Conservation (phyloP, 2,113 vertebrate genomes). For the Geococcyx californianus region DNA sequence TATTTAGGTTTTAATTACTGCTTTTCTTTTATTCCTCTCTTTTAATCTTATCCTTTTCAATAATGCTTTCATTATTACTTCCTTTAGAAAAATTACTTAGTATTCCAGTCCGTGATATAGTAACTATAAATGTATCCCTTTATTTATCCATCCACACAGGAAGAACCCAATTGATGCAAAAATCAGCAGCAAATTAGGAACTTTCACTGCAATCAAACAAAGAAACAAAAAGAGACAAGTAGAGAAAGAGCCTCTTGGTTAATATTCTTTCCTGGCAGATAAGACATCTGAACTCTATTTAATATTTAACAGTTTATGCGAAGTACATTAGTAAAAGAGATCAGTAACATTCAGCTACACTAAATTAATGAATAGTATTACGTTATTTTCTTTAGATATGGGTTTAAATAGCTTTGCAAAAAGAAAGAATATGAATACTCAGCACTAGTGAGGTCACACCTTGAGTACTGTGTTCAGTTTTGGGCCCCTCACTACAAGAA, state of each 20-base stretch:
- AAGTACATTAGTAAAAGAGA: not conserved
- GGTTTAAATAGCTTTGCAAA: not conserved
- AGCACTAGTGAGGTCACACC: no score
- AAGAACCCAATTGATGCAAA: not conserved
- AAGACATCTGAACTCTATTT: not conserved
- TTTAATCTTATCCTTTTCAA: not conserved
- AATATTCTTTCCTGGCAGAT: not conserved
- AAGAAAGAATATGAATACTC: not conserved
- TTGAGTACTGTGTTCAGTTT: no score
- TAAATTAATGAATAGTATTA: not conserved
- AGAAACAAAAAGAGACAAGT: not conserved
- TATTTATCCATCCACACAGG: not conserved
- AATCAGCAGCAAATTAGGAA: not conserved
- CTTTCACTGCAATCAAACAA: not conserved
- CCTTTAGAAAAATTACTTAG: not conserved
- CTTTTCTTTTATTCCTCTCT: not conserved
- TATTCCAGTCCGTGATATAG: not conserved
- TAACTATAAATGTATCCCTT: not conserved
- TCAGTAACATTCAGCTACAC: not conserved
- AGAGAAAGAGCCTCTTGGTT: not conserved
- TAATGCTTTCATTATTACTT: not conserved
- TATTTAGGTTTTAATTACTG: not conserved
- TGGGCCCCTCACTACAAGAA: no score
- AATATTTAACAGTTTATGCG: not conserved
- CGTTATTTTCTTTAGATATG: not conserved